Evolutionary conservation across 2,113 vertebrate genomes (phyloP).

Genomic region (Verasper variegatus): DNA sequence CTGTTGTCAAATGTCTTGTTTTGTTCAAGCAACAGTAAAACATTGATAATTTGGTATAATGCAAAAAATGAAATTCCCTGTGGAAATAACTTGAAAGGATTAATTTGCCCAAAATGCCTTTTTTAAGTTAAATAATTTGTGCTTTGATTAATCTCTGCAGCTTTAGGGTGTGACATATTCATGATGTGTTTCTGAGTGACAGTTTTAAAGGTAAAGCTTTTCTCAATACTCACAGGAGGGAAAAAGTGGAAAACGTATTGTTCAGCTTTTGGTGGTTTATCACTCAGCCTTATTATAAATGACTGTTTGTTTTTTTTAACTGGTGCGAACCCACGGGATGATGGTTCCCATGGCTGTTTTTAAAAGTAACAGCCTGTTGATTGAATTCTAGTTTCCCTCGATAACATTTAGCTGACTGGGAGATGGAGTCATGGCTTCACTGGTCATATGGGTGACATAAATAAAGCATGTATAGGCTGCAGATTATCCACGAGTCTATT

Average conservation of each 20-base stretch:
- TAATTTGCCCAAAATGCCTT: too few species aligned
- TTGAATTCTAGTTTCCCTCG: conserved; percentile 23
- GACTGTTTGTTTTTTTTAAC: conserved; percentile 24
- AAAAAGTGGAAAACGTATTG: too few species aligned
- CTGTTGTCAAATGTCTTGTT: too few species aligned
- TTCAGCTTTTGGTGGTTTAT: not conserved
- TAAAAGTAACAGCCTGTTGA: conserved; percentile 65
- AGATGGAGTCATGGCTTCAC: not conserved
- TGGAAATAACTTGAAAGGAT: too few species aligned
- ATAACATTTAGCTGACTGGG: not conserved
- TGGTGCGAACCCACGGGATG: not conserved
- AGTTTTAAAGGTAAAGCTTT: not conserved
- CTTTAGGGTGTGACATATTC: too few species aligned
- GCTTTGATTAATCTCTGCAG: too few species aligned
- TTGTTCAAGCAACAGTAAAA: too few species aligned
- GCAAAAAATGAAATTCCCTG: too few species aligned
- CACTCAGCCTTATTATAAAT: not conserved
- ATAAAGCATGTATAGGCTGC: not conserved
- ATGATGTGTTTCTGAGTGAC: not conserved
- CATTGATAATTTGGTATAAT: too few species aligned
- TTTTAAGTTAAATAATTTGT: too few species aligned
- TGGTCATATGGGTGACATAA: not conserved
- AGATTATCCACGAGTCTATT: not conserved
- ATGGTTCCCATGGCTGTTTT: conserved; percentile 49
- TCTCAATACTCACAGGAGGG: too few species aligned